Evolutionary conservation across 2,888 invertebrate genomes (phyloP).

Genomic region (Mellilla xanthometata): DNA sequence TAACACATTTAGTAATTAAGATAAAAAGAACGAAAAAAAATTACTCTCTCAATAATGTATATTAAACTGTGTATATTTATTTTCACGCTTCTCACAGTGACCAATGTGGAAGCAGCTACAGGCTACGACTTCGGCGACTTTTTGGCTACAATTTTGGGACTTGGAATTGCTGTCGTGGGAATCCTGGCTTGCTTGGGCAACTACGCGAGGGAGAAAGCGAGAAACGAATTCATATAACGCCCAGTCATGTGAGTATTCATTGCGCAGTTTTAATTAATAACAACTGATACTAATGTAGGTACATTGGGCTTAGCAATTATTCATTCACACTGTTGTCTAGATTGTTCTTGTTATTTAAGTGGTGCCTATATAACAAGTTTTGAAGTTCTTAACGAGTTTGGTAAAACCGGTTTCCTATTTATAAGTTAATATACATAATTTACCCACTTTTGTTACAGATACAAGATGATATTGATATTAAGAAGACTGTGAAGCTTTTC

Average conservation of each 20-base stretch:
- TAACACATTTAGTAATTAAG: too few relatives aligned
- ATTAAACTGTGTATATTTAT: conserved; percentile 57
- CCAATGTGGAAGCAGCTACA: conserved; percentile 73
- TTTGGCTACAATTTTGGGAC: conserved; percentile 84
- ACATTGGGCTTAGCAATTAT: too few relatives aligned
- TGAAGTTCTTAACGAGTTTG: too few relatives aligned
- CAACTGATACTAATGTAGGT: too few relatives aligned
- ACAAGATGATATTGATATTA: not conserved
- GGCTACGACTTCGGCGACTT: conserved; percentile 87
- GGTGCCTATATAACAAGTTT: too few relatives aligned
- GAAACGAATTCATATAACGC: conserved; percentile 72
- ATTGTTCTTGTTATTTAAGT: too few relatives aligned
- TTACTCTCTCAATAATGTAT: conserved; percentile 59
- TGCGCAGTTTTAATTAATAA: not conserved
- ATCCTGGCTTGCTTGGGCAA: conserved; percentile 87
- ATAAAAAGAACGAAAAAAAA: too few relatives aligned
- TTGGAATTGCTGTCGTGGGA: conserved; percentile 82
- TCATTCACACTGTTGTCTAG: too few relatives aligned
- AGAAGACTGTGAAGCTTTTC: too few relatives aligned
- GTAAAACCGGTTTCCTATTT: conserved; percentile 4
- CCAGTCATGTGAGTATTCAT: conserved; percentile 41
- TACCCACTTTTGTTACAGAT: conserved; percentile 5
- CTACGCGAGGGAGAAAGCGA: conserved; percentile 84
- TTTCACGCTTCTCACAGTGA: conserved; percentile 60
- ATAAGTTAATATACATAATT: not conserved